These are phyloP conservation scores for Rhodophaea formosa DNA, from an alignment of 2,888 invertebrate species.

Conservation along the genomic window DNA sequence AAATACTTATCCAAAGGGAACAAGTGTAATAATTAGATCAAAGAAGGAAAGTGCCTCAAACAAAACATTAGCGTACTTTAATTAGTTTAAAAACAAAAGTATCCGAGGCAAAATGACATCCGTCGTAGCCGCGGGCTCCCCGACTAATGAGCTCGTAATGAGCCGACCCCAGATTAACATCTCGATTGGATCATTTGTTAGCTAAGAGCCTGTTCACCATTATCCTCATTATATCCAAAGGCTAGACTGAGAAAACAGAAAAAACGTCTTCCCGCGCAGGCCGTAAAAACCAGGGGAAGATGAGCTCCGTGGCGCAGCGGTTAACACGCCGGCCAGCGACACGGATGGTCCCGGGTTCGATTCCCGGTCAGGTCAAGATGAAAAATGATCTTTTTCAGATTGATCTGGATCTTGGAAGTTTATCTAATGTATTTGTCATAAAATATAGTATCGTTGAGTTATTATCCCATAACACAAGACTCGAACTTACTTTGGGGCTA, in stretches of 20 bases:
- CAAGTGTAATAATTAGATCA: conserved; percentile 50
- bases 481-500: too few species aligned
- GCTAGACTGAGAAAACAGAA: conserved; percentile 16
- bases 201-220: conserved; percentile 25
- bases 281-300: too few species aligned
- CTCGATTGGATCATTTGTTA: conserved; percentile 50
- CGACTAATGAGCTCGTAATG: conserved; percentile 62
- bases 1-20: neutral
- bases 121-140: conserved; percentile 45
- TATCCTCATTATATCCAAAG: conserved; percentile 56
- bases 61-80: conserved; percentile 48
- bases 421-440: too few species aligned
- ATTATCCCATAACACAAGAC: too few species aligned
- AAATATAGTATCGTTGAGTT: too few species aligned
- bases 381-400: too few species aligned
- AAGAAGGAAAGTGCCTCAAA: conserved; percentile 45
- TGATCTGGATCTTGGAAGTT: too few species aligned
- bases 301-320: too few species aligned
- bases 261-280: too few species aligned
- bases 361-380: too few species aligned
- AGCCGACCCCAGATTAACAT: conserved; percentile 55
- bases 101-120: conserved; percentile 53
- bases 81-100: conserved; percentile 70
- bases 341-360: too few species aligned
- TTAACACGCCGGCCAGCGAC: too few species aligned